Evolutionary conservation across 23 tunicate species (phyloP), one percentile per base, ranked within the genome.

Genomic region (Halocynthia aurantium): DNA sequence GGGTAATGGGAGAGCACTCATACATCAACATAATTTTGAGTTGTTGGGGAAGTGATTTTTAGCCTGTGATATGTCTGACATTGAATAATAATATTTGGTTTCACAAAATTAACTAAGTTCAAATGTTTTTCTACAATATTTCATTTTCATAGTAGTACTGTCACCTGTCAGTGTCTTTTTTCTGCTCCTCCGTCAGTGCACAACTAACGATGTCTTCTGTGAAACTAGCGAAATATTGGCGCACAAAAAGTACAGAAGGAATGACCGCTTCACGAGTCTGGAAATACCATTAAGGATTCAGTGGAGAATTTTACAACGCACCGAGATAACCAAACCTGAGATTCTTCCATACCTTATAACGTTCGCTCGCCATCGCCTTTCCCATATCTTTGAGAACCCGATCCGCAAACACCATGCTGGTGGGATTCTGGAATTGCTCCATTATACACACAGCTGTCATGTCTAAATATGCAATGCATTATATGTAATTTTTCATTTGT

Each of bases 401-500:
- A 86, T 92, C 98, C 5, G 98, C 98, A 79, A 68, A 92, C 82
- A 86, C 55, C 98, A 92, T 92, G 62, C 78, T 92, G 69, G 75
- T 71, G 15, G 83, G 63, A 62, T 86, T 92, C 52, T 92, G 88
- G 62, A 92, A 92, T 8, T 86, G 83, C 61, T 92, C 98, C 86
- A 92, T 69, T 40, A 92, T 92, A 70, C 98, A 92, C 51, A 92
- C 98, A 22, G 91, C 83, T 5, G 98, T 92, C 60, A 92, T 92
- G 70, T 92, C 98, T 92, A 78, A 8, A 76, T 81, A 52, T 53
- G 49, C 50, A 70, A 10, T 67, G 72, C 21, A 20, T 67, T 67
- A 67, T 19, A 19, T 67, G 2, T 19, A 67, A n/a, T 15, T 20
- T 67, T 31, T 31, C 44, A 31, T 31, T 31, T 4, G 44, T 31